Evolutionary conservation across 2,888 invertebrate genomes (phyloP).

Genomic region (Nysson spinosus): DNA sequence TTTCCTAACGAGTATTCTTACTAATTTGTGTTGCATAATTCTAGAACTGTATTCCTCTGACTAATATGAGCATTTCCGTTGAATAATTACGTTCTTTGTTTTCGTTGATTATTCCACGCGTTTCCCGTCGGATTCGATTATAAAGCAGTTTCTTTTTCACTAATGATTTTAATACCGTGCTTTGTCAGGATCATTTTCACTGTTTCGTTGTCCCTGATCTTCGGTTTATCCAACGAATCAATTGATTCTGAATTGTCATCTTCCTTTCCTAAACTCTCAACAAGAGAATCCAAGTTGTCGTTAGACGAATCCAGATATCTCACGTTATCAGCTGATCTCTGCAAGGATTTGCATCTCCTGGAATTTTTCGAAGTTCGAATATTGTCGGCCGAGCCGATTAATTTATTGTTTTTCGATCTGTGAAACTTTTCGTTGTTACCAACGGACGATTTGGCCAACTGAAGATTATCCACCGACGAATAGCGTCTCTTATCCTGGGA

Average conservation of each 20-base stretch:
- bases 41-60: constrained; percentile 4
- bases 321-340: constrained; percentile 71
- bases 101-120: constrained; percentile 1
- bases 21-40: constrained; percentile 18
- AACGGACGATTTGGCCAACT: constrained; percentile 55
- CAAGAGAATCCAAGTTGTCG: constrained; percentile 67
- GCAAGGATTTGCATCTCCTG: constrained; percentile 63
- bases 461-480: constrained; percentile 74
- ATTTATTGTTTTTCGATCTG: constrained; percentile 57
- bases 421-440: constrained; percentile 59
- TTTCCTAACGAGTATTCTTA: constrained; percentile 28
- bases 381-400: constrained; percentile 72
- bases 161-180: constrained; percentile 88
- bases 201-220: constrained; percentile 77
- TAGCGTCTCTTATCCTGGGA: constrained; percentile 68
- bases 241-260: constrained; percentile 33
- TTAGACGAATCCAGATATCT: constrained; percentile 63
- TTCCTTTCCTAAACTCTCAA: constrained; percentile 58
- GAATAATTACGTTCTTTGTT: not conserved
- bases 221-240: constrained; percentile 46
- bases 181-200: constrained; percentile 87
- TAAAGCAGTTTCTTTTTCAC: constrained; percentile 85
- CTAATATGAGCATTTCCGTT: constrained; percentile 19
- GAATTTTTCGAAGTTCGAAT: constrained; percentile 60
- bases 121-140: constrained; percentile 56